A percentile compares a stretch with the other conserved stretches of the same genome.
These are phyloP conservation scores for Heterotis niloticus DNA, from an alignment of 2,113 vertebrate species.

Conservation along the genomic window DNA sequence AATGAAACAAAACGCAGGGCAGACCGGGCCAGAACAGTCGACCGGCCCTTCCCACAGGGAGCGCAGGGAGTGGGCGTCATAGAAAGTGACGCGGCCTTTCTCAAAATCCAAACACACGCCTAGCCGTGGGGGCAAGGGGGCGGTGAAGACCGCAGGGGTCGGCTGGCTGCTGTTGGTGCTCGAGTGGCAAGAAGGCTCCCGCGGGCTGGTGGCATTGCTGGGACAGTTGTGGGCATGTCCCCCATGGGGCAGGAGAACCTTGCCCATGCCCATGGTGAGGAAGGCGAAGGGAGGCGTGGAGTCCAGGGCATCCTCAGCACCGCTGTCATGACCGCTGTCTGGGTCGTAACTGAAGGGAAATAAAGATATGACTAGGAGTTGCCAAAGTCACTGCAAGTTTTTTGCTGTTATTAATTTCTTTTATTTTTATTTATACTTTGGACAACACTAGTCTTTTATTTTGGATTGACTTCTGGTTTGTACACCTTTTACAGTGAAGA, in stretches of 20 bases:
- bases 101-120: constrained; percentile 97
- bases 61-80: constrained; percentile 88
- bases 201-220: constrained; percentile 52
- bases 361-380: no score
- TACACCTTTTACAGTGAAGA: no score
- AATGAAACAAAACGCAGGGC: constrained; percentile 93
- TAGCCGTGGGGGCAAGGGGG: constrained; percentile 84
- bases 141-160: constrained; percentile 69
- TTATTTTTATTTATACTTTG: no score
- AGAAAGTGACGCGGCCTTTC: constrained; percentile 86
- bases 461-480: no score
- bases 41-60: constrained; percentile 87
- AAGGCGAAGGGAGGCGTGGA: constrained; percentile 83
- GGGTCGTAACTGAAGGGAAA: constrained; percentile 77
- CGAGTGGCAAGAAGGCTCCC: constrained; percentile 49
- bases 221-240: constrained; percentile 49
- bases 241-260: constrained; percentile 69
- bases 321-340: constrained; percentile 90
- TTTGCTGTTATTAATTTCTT: no score
- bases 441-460: no score
- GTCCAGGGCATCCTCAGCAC: constrained; percentile 83
- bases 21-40: constrained; percentile 90
- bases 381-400: no score
- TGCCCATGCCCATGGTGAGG: constrained; percentile 96
- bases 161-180: constrained; percentile 62